These are phyloP conservation scores for Cosmia pyralina DNA, from an alignment of 2,888 invertebrate species.

Conservation along the genomic window DNA sequence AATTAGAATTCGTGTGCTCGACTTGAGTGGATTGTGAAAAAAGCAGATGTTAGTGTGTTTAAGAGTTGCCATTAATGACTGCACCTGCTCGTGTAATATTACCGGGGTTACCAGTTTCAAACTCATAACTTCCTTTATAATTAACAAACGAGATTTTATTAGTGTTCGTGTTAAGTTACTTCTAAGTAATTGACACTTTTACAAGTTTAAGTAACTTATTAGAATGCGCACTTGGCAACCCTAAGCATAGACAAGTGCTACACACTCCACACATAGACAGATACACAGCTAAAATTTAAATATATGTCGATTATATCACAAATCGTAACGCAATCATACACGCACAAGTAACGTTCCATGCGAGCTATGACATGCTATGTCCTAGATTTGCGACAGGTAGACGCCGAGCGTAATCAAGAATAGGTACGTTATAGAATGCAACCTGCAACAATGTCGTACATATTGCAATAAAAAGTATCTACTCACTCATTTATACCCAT, in stretches of 20 bases:
- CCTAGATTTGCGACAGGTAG: conserved; percentile 87
- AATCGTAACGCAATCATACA: conserved; percentile 84
- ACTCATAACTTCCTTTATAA: conserved; percentile 55
- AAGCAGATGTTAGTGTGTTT: conserved; percentile 86
- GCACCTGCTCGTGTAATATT: conserved; percentile 83
- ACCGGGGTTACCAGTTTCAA: conserved; percentile 69
- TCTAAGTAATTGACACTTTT: conserved; percentile 14
- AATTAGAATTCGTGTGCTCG: conserved; percentile 82
- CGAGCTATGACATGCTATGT: conserved; percentile 87
- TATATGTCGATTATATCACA: conserved; percentile 84
- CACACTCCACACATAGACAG: conserved; percentile 55
- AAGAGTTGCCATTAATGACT: conserved; percentile 81
- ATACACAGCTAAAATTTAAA: conserved; percentile 72
- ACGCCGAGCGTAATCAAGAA: conserved; percentile 79
- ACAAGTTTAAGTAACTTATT: not conserved
- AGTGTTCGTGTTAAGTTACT: conserved; percentile 20
- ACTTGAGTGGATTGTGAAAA: conserved; percentile 82
- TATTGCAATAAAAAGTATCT: conserved; percentile 69
- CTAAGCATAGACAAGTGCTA: conserved; percentile 55
- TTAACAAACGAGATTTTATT: conserved; percentile 49
- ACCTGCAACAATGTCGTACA: conserved; percentile 76
- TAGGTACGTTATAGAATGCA: conserved; percentile 69
- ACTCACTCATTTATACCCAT: conserved; percentile 60
- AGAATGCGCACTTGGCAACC: conserved; percentile 38
- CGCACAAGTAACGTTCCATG: conserved; percentile 80